Evolutionary conservation across 2,113 vertebrate species (phyloP).

Genomic region (Hyperopisus bebe): DNA sequence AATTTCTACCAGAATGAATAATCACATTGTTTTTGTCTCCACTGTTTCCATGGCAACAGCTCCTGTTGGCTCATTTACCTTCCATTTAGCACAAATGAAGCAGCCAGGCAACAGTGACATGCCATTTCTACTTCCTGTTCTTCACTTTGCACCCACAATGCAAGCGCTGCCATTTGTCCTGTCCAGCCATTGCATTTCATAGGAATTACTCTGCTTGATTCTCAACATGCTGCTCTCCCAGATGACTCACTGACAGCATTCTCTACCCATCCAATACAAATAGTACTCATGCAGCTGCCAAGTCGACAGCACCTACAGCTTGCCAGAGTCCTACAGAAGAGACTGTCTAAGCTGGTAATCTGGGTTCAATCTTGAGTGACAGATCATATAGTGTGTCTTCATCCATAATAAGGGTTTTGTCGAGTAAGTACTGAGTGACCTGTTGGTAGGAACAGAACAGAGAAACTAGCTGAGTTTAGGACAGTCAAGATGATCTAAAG

Average conservation of each 20-base stretch:
- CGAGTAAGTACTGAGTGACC: slow-evolving; percentile 94
- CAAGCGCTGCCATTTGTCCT: neutral
- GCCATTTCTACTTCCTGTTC: neutral
- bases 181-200: slow-evolving; percentile 15
- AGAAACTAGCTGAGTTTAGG: neutral
- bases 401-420: slow-evolving; percentile 90
- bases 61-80: slow-evolving; percentile 3
- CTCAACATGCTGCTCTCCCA: neutral
- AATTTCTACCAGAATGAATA: neutral
- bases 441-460: slow-evolving; percentile 39
- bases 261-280: neutral
- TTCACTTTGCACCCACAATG: neutral
- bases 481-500: neutral
- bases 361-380: slow-evolving; percentile 92
- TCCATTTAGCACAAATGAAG: neutral
- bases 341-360: slow-evolving; percentile 82
- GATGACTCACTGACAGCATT: neutral
- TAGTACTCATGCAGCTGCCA: neutral
- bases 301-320: neutral
- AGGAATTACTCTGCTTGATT: neutral
- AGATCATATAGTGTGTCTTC: slow-evolving; percentile 95
- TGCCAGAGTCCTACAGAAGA: slow-evolving; percentile 36
- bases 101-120: slow-evolving; percentile 13
- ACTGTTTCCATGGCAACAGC: neutral
- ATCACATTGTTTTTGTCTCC: slow-evolving; percentile 2